Evolutionary conservation across 2,113 vertebrate genomes (phyloP), one percentile per base, ranked within the genome.

Genomic region (Hydrolagus affinis): DNA sequence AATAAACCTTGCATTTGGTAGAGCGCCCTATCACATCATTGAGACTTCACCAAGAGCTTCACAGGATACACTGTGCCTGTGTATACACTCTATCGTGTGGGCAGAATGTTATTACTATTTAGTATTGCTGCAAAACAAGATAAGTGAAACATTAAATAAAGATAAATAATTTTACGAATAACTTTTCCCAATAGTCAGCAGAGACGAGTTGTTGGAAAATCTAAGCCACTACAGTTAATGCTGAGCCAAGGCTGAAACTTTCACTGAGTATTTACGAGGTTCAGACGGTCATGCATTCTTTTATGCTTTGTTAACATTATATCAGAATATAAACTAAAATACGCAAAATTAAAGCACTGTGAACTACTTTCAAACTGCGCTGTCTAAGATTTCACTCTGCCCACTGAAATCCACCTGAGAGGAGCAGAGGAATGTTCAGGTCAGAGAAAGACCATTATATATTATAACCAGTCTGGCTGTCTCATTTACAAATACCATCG

Each of bases 101-200:
- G 6, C 6, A 6, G 44, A 44, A 44, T 44, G 44, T 44, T 44
- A 44, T 44, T 44, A 44, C 44, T 44, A 6, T 44, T 1, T 44
- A 44, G 6, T 44, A 44, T 44, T 44, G 44, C 44, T 44, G 44
- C 44, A 62, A 32, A 83, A 66, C 11, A 30, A 15, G 23, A 80
- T 64, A 14, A 12, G 60, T 66, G 60, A 83, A 83, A 66, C 60
- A 28, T 83, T 66, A 83, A 83, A 66, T 83, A 62, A 83, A 83
- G 78, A 83, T 83, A 66, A 66, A 80, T 30, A 66, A 28, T 44
- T 78, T 78, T 64, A 66, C 30, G 78, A 66, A 75, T 11, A 44
- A 0, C 66, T 66, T 64, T 28, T 59, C 32, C 11, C 19, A 56
- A 75, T 83, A 66, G 30, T 83, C 78, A 30, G 19, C 78, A 83